Evolutionary conservation across 2,113 vertebrate species (phyloP).

Genomic region (Lophotis ruficrista): DNA sequence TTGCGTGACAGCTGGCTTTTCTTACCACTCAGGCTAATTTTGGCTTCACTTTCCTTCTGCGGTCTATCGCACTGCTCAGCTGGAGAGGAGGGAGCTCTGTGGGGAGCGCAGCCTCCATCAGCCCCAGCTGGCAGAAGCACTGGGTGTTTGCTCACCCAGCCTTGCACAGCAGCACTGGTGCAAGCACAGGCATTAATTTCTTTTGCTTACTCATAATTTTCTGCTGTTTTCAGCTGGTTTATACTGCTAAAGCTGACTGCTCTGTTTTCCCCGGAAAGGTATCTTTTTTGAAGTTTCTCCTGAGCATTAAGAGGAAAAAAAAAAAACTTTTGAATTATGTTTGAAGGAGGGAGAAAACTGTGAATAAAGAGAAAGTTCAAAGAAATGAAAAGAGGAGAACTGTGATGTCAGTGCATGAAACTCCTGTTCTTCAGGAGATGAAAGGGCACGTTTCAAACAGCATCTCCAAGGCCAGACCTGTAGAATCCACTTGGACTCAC

Average conservation of each 20-base stretch:
- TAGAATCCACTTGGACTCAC: background rate
- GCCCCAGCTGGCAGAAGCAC: background rate
- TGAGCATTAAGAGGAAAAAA: background rate
- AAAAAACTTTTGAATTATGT: background rate
- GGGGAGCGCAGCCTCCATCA: background rate
- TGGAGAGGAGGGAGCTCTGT: fast-evolving
- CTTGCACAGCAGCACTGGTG: background rate
- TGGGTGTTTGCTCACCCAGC: background rate
- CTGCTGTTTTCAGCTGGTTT: background rate
- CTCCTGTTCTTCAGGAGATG: background rate
- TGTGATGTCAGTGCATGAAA: background rate
- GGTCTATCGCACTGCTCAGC: fast-evolving
- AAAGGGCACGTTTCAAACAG: background rate
- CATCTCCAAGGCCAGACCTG: fast-evolving
- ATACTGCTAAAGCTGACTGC: background rate
- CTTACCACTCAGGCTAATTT: fast-evolving
- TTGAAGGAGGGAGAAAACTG: background rate
- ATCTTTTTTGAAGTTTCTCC: background rate
- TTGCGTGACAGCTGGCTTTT: background rate
- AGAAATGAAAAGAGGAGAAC: background rate
- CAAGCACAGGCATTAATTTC: background rate
- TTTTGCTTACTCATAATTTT: fast-evolving
- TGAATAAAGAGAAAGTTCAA: background rate
- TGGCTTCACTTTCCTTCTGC: background rate
- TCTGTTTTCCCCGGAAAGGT: background rate